Conservation (phyloP, 2,888 invertebrate species). For the Malacosoma neustria region DNA sequence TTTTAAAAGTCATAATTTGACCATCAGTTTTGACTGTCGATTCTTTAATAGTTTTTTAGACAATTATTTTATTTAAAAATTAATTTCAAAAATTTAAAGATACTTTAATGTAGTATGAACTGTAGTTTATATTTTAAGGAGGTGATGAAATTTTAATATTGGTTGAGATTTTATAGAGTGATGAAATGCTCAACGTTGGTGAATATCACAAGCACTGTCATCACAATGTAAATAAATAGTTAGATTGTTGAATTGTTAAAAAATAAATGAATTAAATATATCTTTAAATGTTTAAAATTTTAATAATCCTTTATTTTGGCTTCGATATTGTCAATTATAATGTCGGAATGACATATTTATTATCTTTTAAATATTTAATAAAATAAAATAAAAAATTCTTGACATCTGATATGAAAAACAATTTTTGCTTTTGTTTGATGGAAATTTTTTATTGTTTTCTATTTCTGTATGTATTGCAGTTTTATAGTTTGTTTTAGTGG, state of each 20-base stretch:
- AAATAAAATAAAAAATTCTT: slow-evolving; percentile 26
- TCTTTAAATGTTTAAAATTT: neutral
- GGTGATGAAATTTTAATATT: too few relatives aligned
- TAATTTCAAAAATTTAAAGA: too few relatives aligned
- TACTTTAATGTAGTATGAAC: too few relatives aligned
- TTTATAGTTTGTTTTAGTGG: slow-evolving; percentile 65
- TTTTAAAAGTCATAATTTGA: too few relatives aligned
- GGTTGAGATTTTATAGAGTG: too few relatives aligned
- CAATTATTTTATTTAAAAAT: too few relatives aligned
- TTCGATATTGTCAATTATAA: slow-evolving; percentile 2
- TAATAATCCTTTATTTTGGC: neutral
- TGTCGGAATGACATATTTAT: slow-evolving; percentile 10
- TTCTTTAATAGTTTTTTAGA: too few relatives aligned
- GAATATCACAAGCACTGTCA: too few relatives aligned
- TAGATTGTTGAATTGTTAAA: slow-evolving; percentile 53
- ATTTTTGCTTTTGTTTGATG: slow-evolving; percentile 11
- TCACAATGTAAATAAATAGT: slow-evolving; percentile 56
- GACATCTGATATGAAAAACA: slow-evolving; percentile 45
- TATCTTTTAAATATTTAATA: slow-evolving; percentile 17
- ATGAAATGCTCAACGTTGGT: too few relatives aligned
- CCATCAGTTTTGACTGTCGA: too few relatives aligned
- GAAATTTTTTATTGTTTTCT: slow-evolving; percentile 17
- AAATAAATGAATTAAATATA: slow-evolving; percentile 8
- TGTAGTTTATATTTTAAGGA: too few relatives aligned
- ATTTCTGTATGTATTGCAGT: slow-evolving; percentile 33